Evolutionary conservation across 2,888 invertebrate genomes (phyloP), one percentile per base, ranked within the genome.

Genomic region (Hartigia nigra): DNA sequence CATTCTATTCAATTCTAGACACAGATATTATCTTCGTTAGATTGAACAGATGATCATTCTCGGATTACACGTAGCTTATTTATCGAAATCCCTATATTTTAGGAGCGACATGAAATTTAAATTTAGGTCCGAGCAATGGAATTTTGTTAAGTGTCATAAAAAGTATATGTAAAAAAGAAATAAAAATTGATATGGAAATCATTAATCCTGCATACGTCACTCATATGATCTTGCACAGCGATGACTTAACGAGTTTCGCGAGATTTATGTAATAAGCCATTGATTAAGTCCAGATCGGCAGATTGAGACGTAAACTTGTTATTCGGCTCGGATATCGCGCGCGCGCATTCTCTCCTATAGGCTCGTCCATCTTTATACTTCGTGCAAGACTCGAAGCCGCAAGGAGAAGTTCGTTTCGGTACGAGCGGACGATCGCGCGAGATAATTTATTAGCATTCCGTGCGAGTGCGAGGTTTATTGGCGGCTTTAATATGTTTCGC

Each of bases 361-460:
- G 55, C 55, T 23, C 55, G 55, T 23, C 55, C 55, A 55, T 55
- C 55, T 23, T 55, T 55, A 55, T 55, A 55, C 55, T 55, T 55
- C 23, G 55, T 55, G 55, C 55, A 23, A 55, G 55, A 55, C 9
- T 23, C 55, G 55, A 55, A 23, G 55, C 55, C 55, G 55, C 55
- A 55, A 55, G 39, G 39, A 39, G 55, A 55, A 69, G 31, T 32
- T 76, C 69, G 76, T 55, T 76, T 55, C 76, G 55, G 34, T 55
- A 31, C 55, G 39, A 31, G 39, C 76, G 76, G 82, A 82, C 82
- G 80, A 70, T 75, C 75, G 75, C n/a, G 36, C 78, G 82, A 80
- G 80, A 86, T 86, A 86, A 86, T 86, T 84, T 86, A 86, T 86
- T 85, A 81, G 84, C 84, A 86, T 86, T 86, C 84, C 83, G 80